Evolutionary conservation across 2,113 vertebrate species (phyloP), one percentile per base, ranked within the genome.

Genomic region (Tor tambroides): DNA sequence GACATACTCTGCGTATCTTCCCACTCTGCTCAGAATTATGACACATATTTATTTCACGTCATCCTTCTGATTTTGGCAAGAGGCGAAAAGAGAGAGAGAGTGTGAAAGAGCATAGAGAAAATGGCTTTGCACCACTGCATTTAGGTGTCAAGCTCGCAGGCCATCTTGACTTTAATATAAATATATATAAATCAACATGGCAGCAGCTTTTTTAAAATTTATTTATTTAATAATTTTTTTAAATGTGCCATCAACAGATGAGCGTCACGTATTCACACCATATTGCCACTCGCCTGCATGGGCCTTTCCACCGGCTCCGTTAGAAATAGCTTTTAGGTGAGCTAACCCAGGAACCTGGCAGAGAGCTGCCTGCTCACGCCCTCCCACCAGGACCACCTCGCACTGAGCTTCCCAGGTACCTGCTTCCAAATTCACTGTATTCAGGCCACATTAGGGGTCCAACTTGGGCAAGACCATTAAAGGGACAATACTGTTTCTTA

Each of bases 151-250:
- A 85, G 92, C 92, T 94, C 90, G 91, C 92, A 89, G 83, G 93
- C 94, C 93, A 93, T 93, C 94, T 91, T 93, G 81, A 94, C 93
- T 94, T 96, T 95, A 96, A 95, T 96, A 97, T 95, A 94, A 95
- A 95, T 93, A 93, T 92, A 93, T 96, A 96, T 96, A 96, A 97
- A 96, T 97, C 96, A n/a, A n/a, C n/a, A 92, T 81, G 91, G 87
- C 90, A 91, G 92, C 91, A 90, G 85, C 90, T 90, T 92, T 92
- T 93, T 94, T 93, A 77, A 19, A 1, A 32, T 65, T 28, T 43
- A 61, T 63, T 79, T 75, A 56, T 32, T 69, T 67, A 2, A 19
- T 83, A 6, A 83, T 80, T 74, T 76, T 35, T 94, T 88, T 61
- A 93, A 93, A 83, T 82, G 78, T 82, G 93, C 89, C 93, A 95